Evolutionary conservation across 2,888 invertebrate genomes (phyloP).

Genomic region (Electrophaes corylata): DNA sequence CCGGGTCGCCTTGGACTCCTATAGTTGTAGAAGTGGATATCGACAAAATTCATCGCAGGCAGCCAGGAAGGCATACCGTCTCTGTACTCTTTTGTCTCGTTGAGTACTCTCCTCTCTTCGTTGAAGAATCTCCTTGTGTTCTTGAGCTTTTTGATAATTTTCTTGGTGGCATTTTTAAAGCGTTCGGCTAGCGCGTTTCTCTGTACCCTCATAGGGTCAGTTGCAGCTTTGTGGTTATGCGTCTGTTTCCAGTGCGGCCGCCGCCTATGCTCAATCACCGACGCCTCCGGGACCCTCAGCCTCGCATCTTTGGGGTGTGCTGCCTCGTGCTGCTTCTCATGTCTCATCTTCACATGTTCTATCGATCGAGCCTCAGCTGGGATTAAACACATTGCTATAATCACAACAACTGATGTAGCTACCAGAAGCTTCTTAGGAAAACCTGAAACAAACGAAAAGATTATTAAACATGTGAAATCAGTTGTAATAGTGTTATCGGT

Average conservation of each 20-base stretch:
- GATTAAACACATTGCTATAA: conserved; percentile 74
- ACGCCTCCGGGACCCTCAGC: conserved; percentile 42
- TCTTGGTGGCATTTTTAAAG: conserved; percentile 64
- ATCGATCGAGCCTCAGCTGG: conserved; percentile 66
- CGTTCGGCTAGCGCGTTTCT: conserved; percentile 56
- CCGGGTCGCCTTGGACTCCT: conserved; percentile 52
- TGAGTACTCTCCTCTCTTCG: conserved; percentile 60
- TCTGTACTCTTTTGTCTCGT: conserved; percentile 65
- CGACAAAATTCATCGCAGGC: conserved; percentile 74
- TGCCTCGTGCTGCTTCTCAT: conserved; percentile 59
- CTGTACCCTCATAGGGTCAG: conserved; percentile 49
- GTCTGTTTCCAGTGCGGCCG: conserved; percentile 51
- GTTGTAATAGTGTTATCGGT: conserved; percentile 14
- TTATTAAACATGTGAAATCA: conserved; percentile 24
- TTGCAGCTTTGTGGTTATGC: conserved; percentile 56
- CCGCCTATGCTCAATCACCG: conserved; percentile 46
- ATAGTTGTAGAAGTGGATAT: conserved; percentile 69
- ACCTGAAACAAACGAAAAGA: conserved; percentile 70
- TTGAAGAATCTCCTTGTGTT: conserved; percentile 68
- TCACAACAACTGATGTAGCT: conserved; percentile 74
- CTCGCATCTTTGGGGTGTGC: conserved; percentile 52
- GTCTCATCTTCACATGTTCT: conserved; percentile 62
- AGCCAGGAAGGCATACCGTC: conserved; percentile 74
- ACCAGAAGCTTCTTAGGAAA: conserved; percentile 82
- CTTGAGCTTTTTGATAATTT: conserved; percentile 67